Conservation (phyloP, 2,113 vertebrate genomes). For the Rafetus swinhoei region DNA sequence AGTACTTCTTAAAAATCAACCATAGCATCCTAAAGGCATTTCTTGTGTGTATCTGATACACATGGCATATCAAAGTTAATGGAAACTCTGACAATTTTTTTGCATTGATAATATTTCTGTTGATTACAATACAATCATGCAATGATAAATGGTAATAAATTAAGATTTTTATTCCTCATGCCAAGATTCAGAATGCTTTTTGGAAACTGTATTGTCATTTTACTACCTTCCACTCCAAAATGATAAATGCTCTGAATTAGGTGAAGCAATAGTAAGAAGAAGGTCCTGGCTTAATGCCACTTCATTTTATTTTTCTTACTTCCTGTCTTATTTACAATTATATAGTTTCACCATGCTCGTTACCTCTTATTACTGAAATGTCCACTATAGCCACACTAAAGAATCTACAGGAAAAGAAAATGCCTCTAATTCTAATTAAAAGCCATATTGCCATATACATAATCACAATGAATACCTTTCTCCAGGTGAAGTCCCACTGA, state of each 20-base stretch:
- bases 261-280: background rate
- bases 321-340: background rate
- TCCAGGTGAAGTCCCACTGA: background rate
- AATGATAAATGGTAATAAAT: background rate
- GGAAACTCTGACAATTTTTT: background rate
- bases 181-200: background rate
- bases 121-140: background rate
- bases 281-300: rapidly evolving
- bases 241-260: background rate
- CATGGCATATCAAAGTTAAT: background rate
- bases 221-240: rapidly evolving
- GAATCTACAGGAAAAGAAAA: background rate
- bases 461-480: background rate
- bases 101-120: background rate
- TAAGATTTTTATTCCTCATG: background rate
- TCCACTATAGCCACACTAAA: too few species aligned
- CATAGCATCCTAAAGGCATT: background rate
- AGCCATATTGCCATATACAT: background rate
- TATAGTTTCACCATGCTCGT: too few species aligned
- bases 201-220: background rate
- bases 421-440: background rate
- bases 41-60: background rate
- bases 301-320: background rate
- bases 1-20: background rate
- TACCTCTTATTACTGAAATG: too few species aligned